Evolutionary conservation across 2,797 vertebrate species (phyloP).

Genomic region (Masticophis lateralis): DNA sequence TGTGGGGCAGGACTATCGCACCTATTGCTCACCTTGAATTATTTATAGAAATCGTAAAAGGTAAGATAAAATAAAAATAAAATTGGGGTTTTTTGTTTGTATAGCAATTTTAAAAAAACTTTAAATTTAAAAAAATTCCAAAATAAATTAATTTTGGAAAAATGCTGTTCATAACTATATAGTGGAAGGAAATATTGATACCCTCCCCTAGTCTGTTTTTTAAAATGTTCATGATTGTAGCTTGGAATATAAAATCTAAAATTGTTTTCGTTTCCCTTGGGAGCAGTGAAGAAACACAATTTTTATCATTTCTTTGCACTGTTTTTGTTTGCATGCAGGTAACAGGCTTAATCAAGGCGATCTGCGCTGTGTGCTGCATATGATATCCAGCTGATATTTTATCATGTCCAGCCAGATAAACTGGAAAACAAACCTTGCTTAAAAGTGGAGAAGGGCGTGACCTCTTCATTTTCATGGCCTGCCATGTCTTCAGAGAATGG

Average conservation of each 20-base stretch:
- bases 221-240: background rate
- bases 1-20: background rate
- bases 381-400: background rate
- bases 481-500: background rate
- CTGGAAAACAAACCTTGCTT: constrained; percentile 14
- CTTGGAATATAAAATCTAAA: background rate
- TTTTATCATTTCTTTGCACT: background rate
- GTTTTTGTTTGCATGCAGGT: background rate
- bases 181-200: background rate
- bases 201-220: no score
- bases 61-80: background rate
- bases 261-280: background rate
- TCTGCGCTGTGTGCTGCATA: background rate
- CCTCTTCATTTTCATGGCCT: constrained; percentile 23
- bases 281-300: background rate
- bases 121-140: background rate
- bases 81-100: no score
- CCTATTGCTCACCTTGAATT: background rate
- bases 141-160: no score
- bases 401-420: constrained; percentile 11
- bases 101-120: no score
- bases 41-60: background rate
- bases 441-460: background rate
- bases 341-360: background rate
- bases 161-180: background rate